Evolutionary conservation across 2,113 vertebrate species (phyloP), one percentile per base, ranked within the genome.

Genomic region (Zingel zingel): DNA sequence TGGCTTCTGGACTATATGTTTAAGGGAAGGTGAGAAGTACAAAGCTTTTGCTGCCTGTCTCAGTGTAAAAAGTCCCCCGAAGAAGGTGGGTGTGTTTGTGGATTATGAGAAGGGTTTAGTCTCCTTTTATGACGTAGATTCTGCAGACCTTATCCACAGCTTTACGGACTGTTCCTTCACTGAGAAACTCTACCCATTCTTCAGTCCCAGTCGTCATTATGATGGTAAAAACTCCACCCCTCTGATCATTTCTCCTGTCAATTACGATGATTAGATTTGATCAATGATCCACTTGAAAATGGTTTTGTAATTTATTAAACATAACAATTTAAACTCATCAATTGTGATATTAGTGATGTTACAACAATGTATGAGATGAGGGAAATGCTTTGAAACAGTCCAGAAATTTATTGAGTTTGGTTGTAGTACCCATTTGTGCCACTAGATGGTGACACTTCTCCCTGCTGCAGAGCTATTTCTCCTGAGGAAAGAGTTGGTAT

Each of bases 41-140:
- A 53, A 9, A 18, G 25, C 87, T 10, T 14, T 19, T 8, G 8
- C 2, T 6, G 7, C n/a, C 23, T 0, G 1, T 30, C 61, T 83
- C 19, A 23, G 0, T 11, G 45, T 77, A 1, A 79, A 56, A n/a
- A 2, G 0, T 23, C 39, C 13, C 0, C 71, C 2, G 0, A n/a
- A 74, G 10, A 89, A 61, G 25, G 83, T 91, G 15, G 89, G 83
- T 0, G 84, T 91, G 57, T 87, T 83, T 73, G 82, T 91, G 64
- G 65, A 88, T 58, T 76, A 87, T 14, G 56, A 39, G 10, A 3
- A 62, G 0, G 15, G 30, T 21, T 54, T 25, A 0, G 61, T 90
- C 9, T 51, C 2, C 12, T 91, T 87, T 53, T 79, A 30, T 59
- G 58, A 91, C 0, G 79, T 68, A 1, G 79, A 87, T 18, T 64